Evolutionary conservation across 1,140 invertebrate species (phyloP), one percentile per base, ranked within the genome.

Genomic region (Homalodisca vitripennis): DNA sequence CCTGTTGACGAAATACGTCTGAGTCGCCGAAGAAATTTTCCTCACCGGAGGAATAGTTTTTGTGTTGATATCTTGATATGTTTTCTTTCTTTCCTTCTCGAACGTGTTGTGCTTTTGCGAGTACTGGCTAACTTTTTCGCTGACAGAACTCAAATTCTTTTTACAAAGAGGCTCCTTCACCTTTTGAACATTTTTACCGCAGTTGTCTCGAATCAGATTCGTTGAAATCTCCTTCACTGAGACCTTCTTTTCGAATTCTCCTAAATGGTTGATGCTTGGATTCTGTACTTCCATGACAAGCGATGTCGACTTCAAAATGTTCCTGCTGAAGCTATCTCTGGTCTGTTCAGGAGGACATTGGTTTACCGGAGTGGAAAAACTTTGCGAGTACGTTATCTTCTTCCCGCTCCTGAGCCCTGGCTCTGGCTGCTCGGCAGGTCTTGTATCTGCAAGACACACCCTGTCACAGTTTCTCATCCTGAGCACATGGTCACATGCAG

Each of bases 261-360:
- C 24, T 6, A 26, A 22, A n/a, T 60, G 24, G 26, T 66, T 46
- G 3, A 46, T n/a, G 31, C 1, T 66, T 24, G 63, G 63, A 17
- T 66, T 66, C 47, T 66, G 63, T 1, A 66, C 26, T 66, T 66
- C 32, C 41, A 66, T 24, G 3, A 66, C 63, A 46, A 66, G 63
- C 2, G 63, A 66, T 10, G 63, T 66, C 17, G 63, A 66, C 34
- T 66, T 66, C 14, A 66, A 27, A 26, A 12, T 12, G 27, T 66
- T 60, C 24, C 63, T 13, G 10, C 31, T 10, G 17, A 32, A 46
- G 12, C 24, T 17, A 10, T 66, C 32, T 20, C 24, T 64, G 30
- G 62, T 3, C 13, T 32, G 2, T 20, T 64, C 32, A 47, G 2
- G 63, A 3, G 2, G 41, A 17, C 47, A 30, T 29, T 46, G 63